Evolutionary conservation across 2,888 invertebrate genomes (phyloP), one percentile per base, ranked within the genome.

Genomic region (Hybos culiciformis): DNA sequence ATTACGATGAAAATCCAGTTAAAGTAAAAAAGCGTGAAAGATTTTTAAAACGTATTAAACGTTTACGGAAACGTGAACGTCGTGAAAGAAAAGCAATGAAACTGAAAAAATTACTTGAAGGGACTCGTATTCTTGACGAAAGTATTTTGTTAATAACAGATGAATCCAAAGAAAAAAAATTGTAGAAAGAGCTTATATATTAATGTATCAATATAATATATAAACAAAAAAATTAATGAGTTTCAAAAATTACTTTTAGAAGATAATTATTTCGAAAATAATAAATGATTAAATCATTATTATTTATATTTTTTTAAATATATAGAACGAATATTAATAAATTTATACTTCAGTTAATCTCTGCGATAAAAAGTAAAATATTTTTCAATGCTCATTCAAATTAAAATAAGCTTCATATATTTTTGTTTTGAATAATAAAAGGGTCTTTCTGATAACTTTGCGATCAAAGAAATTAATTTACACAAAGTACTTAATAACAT

Each of bases 1-100:
- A 86, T 67, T 90, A 84, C 58, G 91, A 88, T 59, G 81, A 84
- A 52, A 81, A 82, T 62, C 85, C 86, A 1, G 74, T 77, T 58
- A 88, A 88, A 74, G 80, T 79, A 71, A 65, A 64, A 53, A 62
- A 57, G 59, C 55, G 57, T 48, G 57, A 56, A 48, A 59, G 58
- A 55, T 49, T 61, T 51, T 58, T 58, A 54, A 65, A 59, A 56
- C 59, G 59, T 56, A 56, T 67, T 50, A 67, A 64, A 59, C 62
- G 62, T 51, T 56, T 62, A 54, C 59, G 64, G 55, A 65, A 62
- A 57, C 60, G 58, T 48, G 66, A 67, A 54, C 61, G 61, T 55
- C 62, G 60, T 53, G 61, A 63, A 54, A 60, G 61, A 56, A 64
- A 62, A 60, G 59, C 62, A 58, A 57, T 60, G 49, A 66, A 60